A percentile compares a stretch with the other conserved stretches of the same genome.
phyloP scores from a whole-genome alignment of 2,888 invertebrate species.

The Hipparchia semele region DNA sequence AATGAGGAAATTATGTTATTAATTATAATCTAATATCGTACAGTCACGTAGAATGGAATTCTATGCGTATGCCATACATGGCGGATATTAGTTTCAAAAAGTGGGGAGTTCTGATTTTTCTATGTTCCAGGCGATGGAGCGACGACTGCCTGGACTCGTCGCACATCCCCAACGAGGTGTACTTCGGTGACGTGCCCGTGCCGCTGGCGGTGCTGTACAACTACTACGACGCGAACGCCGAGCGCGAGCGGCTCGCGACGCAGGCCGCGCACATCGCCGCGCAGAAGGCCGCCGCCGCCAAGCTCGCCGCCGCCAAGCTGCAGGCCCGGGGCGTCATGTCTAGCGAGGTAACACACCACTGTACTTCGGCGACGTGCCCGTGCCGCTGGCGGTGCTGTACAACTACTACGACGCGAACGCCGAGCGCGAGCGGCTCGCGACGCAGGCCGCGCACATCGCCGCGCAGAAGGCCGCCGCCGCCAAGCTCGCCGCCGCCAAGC shows the following conservation, averaged over 20 bases:
- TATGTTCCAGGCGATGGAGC: slow-evolving; percentile 72
- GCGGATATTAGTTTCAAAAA: too few relatives aligned
- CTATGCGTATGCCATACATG: too few relatives aligned
- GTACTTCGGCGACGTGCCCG: slow-evolving; percentile 80
- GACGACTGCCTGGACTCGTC: slow-evolving; percentile 79
- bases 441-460: slow-evolving; percentile 74
- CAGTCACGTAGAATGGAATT: too few relatives aligned
- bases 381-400: slow-evolving; percentile 71
- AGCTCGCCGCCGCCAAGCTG: slow-evolving; percentile 65
- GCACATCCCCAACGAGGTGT: slow-evolving; percentile 81
- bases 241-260: slow-evolving; percentile 70
- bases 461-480: slow-evolving; percentile 77
- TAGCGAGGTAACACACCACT: slow-evolving; percentile 52
- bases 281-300: slow-evolving; percentile 75
- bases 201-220: slow-evolving; percentile 74
- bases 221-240: slow-evolving; percentile 79
- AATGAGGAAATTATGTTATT: too few relatives aligned
- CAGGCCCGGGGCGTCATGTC: slow-evolving; percentile 55
- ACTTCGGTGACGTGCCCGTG: slow-evolving; percentile 80
- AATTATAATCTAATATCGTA: too few relatives aligned
- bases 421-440: slow-evolving; percentile 71
- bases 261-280: slow-evolving; percentile 76
- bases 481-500: slow-evolving; percentile 65
- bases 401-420: slow-evolving; percentile 81
- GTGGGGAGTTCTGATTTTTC: too few relatives aligned